Evolutionary conservation across 2,888 invertebrate species (phyloP).

Genomic region (Acronicta alni): DNA sequence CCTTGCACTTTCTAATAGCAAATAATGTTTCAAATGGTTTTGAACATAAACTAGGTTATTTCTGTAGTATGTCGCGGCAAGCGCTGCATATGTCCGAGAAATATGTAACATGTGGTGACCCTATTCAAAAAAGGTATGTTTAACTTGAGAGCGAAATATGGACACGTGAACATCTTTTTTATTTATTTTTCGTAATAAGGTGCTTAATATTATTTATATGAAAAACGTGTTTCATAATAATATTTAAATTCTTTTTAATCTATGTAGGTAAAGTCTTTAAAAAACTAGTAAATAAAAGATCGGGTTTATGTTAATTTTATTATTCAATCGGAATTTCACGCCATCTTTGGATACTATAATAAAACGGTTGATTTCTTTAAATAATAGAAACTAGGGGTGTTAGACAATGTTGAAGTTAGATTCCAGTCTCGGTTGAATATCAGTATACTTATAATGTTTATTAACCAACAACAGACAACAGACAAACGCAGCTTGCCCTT

Average conservation of each 20-base stretch:
- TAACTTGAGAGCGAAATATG: slow-evolving; percentile 12
- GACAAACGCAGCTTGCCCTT: too few relatives aligned
- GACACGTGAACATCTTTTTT: background rate
- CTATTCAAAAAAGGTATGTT: slow-evolving; percentile 39
- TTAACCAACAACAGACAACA: too few relatives aligned
- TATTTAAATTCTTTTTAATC: background rate
- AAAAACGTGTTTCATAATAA: background rate
- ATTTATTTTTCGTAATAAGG: background rate
- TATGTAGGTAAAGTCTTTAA: too few relatives aligned
- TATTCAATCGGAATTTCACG: too few relatives aligned
- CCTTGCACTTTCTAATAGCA: background rate
- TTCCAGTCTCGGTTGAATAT: too few relatives aligned
- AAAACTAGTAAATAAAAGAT: too few relatives aligned
- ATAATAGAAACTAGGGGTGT: too few relatives aligned
- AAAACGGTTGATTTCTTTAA: too few relatives aligned
- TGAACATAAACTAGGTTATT: slow-evolving; percentile 15
- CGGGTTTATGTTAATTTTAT: too few relatives aligned
- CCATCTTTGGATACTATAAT: too few relatives aligned
- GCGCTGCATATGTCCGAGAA: slow-evolving; percentile 29
- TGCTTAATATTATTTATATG: background rate
- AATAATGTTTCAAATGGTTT: slow-evolving; percentile 5
- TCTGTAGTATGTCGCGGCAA: slow-evolving; percentile 1
- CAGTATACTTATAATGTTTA: too few relatives aligned
- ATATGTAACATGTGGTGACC: slow-evolving; percentile 51
- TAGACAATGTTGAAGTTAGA: too few relatives aligned